Percentiles rank a stretch among this genome's conserved stretches.
Conservation (phyloP, 2,888 invertebrate genomes). For the Calameuta pallipes region DNA sequence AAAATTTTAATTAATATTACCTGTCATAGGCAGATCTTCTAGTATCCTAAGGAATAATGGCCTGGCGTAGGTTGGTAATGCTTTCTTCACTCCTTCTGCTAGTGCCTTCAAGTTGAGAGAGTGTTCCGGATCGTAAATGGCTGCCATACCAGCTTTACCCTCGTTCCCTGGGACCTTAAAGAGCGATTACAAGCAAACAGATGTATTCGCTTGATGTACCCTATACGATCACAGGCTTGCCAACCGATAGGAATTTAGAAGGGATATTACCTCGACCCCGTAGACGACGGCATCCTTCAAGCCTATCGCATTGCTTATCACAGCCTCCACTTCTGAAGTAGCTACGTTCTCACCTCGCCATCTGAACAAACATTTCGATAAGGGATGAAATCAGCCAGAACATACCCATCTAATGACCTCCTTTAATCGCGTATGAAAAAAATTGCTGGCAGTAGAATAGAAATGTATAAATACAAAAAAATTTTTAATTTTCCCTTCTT, state of each 20-base stretch:
- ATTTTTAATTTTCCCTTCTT: neutral
- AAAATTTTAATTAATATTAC: constrained; percentile 50
- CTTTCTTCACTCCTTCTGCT: constrained; percentile 75
- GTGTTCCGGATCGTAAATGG: constrained; percentile 79
- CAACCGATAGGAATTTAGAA: neutral
- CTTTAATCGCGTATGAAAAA: neutral
- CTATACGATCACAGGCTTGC: neutral
- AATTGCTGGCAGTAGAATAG: too few relatives aligned
- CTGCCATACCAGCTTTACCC: constrained; percentile 95
- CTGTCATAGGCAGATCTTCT: constrained; percentile 81
- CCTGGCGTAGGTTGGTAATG: constrained; percentile 86
- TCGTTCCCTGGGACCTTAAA: constrained; percentile 80
- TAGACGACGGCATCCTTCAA: constrained; percentile 87
- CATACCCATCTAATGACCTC: neutral
- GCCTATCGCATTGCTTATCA: constrained; percentile 81
- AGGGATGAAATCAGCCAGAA: neutral
- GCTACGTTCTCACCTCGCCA: constrained; percentile 99
- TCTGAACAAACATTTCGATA: constrained; percentile 55
- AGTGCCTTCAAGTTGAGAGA: constrained; percentile 72
- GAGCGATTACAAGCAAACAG: neutral
- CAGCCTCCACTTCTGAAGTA: constrained; percentile 94
- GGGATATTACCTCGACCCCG: constrained; percentile 83
- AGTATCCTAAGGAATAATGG: constrained; percentile 89
- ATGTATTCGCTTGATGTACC: neutral
- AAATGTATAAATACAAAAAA: neutral